phyloP scores from a whole-genome alignment of 2,888 invertebrate genomes.

The Thysanoteuthis rhombus region DNA sequence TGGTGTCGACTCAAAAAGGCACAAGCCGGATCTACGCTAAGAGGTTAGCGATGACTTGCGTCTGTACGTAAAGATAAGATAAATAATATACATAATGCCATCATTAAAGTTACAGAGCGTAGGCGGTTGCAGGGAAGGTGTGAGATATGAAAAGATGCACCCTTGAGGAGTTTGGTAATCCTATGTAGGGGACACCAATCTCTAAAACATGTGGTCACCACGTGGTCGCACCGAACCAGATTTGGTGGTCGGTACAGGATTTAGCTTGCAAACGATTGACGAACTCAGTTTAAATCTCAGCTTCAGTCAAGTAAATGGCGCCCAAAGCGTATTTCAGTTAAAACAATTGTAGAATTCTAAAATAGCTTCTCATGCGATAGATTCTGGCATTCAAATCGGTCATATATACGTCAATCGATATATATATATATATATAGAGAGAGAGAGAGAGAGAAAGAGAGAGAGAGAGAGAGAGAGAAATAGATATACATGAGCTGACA shows the following conservation, averaged over 20 bases:
- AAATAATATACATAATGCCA: background rate
- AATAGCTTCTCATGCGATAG: too few relatives aligned
- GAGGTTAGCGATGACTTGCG: background rate
- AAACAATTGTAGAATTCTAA: too few relatives aligned
- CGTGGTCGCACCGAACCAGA: background rate
- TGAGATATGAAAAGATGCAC: background rate
- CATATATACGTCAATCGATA: too few relatives aligned
- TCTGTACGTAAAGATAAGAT: background rate
- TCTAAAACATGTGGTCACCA: background rate
- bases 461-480: too few relatives aligned
- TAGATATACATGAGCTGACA: too few relatives aligned
- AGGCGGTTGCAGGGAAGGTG: background rate
- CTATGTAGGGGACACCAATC: background rate
- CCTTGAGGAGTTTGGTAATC: background rate
- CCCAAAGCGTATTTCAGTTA: too few relatives aligned
- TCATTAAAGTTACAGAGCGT: background rate
- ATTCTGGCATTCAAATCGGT: too few relatives aligned
- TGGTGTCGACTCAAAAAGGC: background rate
- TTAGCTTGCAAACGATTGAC: background rate
- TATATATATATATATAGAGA: too few relatives aligned
- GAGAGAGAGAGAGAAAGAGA: too few relatives aligned
- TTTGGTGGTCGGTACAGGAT: background rate
- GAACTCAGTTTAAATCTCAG: too few relatives aligned
- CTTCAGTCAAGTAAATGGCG: too few relatives aligned
- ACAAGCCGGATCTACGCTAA: background rate